phyloP scores from a whole-genome alignment of 2,797 vertebrate genomes.

The Knipowitschia caucasica region DNA sequence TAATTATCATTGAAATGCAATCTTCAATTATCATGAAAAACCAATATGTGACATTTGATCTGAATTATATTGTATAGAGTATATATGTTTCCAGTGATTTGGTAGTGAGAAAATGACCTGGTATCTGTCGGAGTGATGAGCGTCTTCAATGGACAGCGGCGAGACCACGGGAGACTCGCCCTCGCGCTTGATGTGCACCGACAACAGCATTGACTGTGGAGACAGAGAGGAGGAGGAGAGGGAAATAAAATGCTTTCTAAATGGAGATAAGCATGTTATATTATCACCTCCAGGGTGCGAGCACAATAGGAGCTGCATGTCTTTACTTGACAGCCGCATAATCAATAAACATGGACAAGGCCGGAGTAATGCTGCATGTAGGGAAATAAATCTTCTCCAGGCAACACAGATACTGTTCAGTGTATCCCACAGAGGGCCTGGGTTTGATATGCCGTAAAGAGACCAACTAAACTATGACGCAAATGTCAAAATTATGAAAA shows the following conservation, averaged over 20 bases:
- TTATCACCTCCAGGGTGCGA: constrained; percentile 22
- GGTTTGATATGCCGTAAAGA: background rate
- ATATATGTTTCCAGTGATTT: constrained; percentile 24
- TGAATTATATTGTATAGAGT: too few species aligned
- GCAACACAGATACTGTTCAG: constrained; percentile 13
- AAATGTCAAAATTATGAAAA: background rate
- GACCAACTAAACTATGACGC: background rate
- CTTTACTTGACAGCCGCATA: constrained; percentile 15
- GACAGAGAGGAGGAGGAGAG: constrained; percentile 38
- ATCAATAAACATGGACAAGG: constrained; percentile 25
- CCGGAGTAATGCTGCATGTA: constrained; percentile 13
- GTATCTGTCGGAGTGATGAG: constrained; percentile 99
- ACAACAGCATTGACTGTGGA: constrained; percentile 93
- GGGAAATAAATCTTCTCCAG: constrained; percentile 12
- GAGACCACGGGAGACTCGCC: constrained; percentile 97
- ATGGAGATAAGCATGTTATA: constrained; percentile 39
- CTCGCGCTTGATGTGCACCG: constrained; percentile 98
- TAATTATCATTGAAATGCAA: too few species aligned
- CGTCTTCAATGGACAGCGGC: constrained; percentile 94
- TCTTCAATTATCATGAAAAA: too few species aligned
- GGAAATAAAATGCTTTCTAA: constrained; percentile 32
- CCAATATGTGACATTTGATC: too few species aligned
- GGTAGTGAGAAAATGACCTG: constrained; percentile 82
- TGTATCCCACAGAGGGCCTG: constrained; percentile 8
- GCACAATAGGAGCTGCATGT: constrained; percentile 18